Percentiles rank a stretch among this genome's conserved stretches.
These are phyloP conservation scores for Schizotus pectinicornis DNA, from an alignment of 2,888 invertebrate genomes.

Conservation along the genomic window DNA sequence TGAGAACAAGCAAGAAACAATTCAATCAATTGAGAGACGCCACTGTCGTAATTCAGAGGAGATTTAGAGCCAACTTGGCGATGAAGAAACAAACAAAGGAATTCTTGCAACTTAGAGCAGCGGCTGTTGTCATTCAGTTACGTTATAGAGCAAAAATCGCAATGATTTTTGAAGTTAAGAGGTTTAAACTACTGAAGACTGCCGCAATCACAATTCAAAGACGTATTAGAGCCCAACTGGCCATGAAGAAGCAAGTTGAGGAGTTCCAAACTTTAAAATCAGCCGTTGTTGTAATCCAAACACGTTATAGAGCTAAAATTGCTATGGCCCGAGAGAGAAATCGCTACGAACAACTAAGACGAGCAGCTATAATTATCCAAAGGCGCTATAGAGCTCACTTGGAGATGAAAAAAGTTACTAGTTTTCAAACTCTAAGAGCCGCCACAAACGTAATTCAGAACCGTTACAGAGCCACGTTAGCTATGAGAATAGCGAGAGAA, in stretches of 20 bases:
- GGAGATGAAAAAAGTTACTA: constrained; percentile 18
- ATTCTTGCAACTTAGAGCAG: constrained; percentile 41
- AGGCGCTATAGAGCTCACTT: constrained; percentile 43
- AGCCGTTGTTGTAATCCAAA: constrained; percentile 59
- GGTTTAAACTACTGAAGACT: not conserved
- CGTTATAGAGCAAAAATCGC: constrained; percentile 43
- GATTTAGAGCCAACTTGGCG: constrained; percentile 56
- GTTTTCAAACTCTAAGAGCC: no score
- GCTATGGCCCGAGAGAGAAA: constrained; percentile 47
- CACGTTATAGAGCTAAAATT: constrained; percentile 47
- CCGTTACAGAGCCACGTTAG: constrained; percentile 50
- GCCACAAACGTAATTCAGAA: constrained; percentile 37
- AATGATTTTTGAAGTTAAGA: constrained; percentile 33
- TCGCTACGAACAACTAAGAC: constrained; percentile 18
- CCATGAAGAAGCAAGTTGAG: not conserved
- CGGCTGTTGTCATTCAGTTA: constrained; percentile 51
- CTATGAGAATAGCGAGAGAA: constrained; percentile 39
- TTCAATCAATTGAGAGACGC: constrained; percentile 30
- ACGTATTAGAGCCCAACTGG: not conserved
- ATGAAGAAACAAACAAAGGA: constrained; percentile 44
- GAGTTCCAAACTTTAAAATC: constrained; percentile 43
- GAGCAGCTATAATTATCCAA: constrained; percentile 52
- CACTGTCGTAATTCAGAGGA: constrained; percentile 53
- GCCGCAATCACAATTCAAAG: not conserved
- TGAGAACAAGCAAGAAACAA: not conserved